Base-by-base conservation (phyloP, 2,888 invertebrate species). In the Autographa pulchrina region DNA sequence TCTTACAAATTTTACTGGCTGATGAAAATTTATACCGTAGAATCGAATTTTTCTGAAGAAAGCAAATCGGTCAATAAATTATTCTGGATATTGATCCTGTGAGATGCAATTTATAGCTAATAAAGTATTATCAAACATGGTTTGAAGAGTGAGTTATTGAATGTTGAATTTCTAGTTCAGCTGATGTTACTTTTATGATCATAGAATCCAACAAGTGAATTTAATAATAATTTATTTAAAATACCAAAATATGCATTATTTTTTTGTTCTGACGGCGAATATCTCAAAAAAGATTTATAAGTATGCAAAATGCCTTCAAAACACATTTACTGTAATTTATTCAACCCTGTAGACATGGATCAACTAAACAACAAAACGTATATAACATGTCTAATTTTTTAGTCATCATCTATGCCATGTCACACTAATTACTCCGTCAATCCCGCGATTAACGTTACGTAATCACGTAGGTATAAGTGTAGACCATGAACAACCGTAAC, bases 21-120 rank as follows among this genome's bases (percentile, higher is more conserved):
- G 76, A 71, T 81, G n/a, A 56, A 76, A 78, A 80, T 81, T 71
- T 56, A 62, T 59, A 54, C 62, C 52, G 61, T 63, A 62, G 41
- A 43, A 77, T 76, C 68, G 76, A 63, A 76, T 68, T 75, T 70
- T 69, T 62, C 48, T 54, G 25, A 48, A 63, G 69, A 69, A 68
- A 66, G 59, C 70, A 65, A 68, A 61, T 59, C n/a, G 54, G 32
- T 65, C 67, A 58, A 71, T 72, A 65, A 75, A 81, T 66, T 60
- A 62, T 64, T 58, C 52, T 13, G 62, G 59, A 70, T 78, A 73
- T 68, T 70, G 11, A 7, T 59, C 35, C 52, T 67, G 70, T 60
- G 59, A 66, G 60, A 77, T 72, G 72, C 62, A 77, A 72, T 74
- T 72, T 59, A 38, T 11, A 11, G 56, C 20, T 66, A 62, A 0